Percentiles rank a stretch among this genome's conserved stretches.
Evolutionary conservation across 2,113 vertebrate species (phyloP).

Genomic region (Nibea coibor): DNA sequence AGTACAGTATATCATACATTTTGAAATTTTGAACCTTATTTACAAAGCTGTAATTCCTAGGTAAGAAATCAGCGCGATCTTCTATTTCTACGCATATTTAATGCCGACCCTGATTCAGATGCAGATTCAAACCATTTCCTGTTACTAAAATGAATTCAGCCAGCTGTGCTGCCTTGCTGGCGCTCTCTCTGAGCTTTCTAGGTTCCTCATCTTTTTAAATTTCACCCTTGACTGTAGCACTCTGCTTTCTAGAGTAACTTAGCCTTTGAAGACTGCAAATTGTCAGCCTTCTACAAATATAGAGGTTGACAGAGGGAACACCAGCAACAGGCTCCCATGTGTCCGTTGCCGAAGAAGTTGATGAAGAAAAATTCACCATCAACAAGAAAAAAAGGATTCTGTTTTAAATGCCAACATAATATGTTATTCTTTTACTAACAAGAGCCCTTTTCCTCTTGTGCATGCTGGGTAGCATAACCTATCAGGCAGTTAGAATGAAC

Average conservation of each 20-base stretch:
- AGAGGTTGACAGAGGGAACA: not conserved
- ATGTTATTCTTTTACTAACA: conserved; percentile 24
- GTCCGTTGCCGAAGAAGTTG: not conserved
- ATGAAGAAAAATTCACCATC: not conserved
- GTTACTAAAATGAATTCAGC: not conserved
- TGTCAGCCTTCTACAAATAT: conserved; percentile 13
- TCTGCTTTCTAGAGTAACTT: conserved; percentile 21
- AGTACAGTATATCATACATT: not conserved
- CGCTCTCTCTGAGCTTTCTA: not conserved
- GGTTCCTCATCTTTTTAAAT: conserved; percentile 20
- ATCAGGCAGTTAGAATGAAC: conserved; percentile 52
- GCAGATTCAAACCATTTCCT: not conserved
- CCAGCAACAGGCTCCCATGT: not conserved
- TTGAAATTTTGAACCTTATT: not conserved
- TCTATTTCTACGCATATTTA: not conserved
- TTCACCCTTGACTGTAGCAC: conserved; percentile 15
- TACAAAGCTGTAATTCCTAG: too few species aligned
- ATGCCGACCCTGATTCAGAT: conserved; percentile 1
- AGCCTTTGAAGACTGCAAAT: conserved; percentile 26
- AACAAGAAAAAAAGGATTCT: not conserved
- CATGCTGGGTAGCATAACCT: conserved; percentile 39
- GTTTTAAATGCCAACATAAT: conserved; percentile 33
- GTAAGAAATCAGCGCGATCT: not conserved
- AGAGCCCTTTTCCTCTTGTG: conserved; percentile 37
- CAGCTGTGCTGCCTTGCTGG: not conserved